Evolutionary conservation across 2,113 vertebrate species (phyloP).

Genomic region (Turnix velox): DNA sequence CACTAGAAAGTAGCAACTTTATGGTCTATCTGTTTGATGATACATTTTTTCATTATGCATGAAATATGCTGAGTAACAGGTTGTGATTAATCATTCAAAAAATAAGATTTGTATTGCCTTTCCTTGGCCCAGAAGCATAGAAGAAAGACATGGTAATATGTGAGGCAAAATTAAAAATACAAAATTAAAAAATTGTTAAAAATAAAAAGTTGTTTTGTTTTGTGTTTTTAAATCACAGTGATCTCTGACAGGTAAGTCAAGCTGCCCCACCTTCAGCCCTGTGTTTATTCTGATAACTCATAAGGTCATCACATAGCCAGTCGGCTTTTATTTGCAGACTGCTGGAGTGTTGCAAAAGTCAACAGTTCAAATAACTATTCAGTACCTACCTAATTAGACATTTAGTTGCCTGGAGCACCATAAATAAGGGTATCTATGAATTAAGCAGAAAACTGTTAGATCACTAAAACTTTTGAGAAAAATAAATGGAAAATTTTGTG

Average conservation of each 20-base stretch:
- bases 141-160: no score
- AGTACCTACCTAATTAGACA: background rate
- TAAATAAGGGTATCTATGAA: background rate
- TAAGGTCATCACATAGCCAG: accelerated
- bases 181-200: no score
- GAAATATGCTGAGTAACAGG: background rate
- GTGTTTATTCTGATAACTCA: background rate
- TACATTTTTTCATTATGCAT: background rate
- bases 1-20: background rate
- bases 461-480: background rate
- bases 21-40: background rate
- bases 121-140: background rate
- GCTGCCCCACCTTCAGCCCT: background rate
- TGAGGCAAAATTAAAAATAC: no score
- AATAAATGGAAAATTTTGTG: background rate
- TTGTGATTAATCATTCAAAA: background rate
- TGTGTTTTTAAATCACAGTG: no score
- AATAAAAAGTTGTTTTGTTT: no score
- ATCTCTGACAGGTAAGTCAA: no score
- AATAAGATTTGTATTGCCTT: background rate
- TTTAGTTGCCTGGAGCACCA: background rate
- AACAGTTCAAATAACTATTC: background rate
- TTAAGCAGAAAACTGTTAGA: background rate
- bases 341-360: background rate
- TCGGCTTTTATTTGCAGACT: background rate